These are phyloP conservation scores for Probosciger aterrimus DNA, from an alignment of 2,113 vertebrate species.

Conservation along the genomic window DNA sequence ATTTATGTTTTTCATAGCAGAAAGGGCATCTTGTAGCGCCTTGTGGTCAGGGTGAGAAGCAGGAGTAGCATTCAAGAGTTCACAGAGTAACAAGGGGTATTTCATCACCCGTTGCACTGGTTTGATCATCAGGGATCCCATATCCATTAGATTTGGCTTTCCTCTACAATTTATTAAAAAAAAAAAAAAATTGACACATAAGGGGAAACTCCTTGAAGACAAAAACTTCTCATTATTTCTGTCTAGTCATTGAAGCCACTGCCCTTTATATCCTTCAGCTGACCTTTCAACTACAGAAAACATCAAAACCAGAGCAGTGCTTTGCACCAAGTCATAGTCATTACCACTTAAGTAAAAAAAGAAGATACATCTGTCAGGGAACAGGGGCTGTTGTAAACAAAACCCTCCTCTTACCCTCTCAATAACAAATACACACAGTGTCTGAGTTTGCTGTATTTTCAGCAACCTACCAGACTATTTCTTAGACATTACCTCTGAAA, in stretches of 20 bases:
- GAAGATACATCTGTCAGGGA: not conserved
- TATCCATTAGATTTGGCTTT: slow-evolving; percentile 88
- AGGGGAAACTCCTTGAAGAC: not conserved
- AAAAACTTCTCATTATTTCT: not conserved
- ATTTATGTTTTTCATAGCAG: slow-evolving; percentile 84
- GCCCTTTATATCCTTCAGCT: not conserved
- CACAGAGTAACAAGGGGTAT: slow-evolving; percentile 88
- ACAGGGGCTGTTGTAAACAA: not conserved
- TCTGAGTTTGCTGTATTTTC: not conserved
- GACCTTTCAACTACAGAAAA: not conserved
- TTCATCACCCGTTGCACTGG: slow-evolving; percentile 97
- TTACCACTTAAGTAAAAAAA: not conserved
- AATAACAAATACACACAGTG: not conserved
- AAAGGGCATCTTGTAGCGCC: slow-evolving; percentile 80
- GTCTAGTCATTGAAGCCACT: not conserved
- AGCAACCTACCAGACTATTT: not conserved
- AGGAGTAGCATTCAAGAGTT: slow-evolving; percentile 90
- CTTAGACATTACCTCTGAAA: not conserved
- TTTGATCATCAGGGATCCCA: slow-evolving; percentile 95
- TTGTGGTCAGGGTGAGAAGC: slow-evolving; percentile 84
- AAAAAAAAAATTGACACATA: not conserved
- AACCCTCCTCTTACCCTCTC: not conserved
- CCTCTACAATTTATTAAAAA: slow-evolving; percentile 74
- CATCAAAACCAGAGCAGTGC: not conserved
- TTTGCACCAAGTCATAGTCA: not conserved